A percentile compares a stretch with the other conserved stretches of the same genome.
Evolutionary conservation across 2,113 vertebrate genomes (phyloP).

Genomic region (Rhinichthys klamathensis): DNA sequence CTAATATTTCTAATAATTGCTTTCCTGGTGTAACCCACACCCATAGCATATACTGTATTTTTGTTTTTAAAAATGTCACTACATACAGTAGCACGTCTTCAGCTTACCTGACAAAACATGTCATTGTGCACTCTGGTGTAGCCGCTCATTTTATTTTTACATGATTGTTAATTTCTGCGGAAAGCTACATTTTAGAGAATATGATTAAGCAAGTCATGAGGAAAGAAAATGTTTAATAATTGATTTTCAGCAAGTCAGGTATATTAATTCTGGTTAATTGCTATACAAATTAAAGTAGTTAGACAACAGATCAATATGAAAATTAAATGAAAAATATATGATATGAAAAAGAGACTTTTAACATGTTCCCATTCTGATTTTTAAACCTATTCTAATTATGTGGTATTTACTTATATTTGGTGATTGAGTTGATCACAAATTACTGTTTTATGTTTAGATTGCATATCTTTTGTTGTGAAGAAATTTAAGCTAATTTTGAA

Average conservation of each 20-base stretch:
- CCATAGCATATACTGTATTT: neutral
- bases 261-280: neutral
- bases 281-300: neutral
- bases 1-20: neutral
- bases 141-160: neutral
- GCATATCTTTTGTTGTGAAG: neutral
- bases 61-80: neutral
- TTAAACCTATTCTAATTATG: neutral
- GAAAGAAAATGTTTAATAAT: neutral
- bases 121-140: neutral
- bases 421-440: neutral
- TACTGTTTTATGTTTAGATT: neutral
- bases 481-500: neutral
- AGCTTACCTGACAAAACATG: neutral
- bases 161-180: neutral
- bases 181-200: neutral
- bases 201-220: neutral
- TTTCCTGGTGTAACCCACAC: neutral
- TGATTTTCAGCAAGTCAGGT: neutral
- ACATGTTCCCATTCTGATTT: neutral
- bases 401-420: neutral
- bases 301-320: neutral
- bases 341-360: neutral
- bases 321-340: too few relatives aligned
- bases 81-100: neutral